Percentiles rank a stretch among this genome's conserved stretches.
These are phyloP conservation scores for Rhopalosiphum padi DNA, from an alignment of 1,140 invertebrate genomes.

Conservation along the genomic window DNA sequence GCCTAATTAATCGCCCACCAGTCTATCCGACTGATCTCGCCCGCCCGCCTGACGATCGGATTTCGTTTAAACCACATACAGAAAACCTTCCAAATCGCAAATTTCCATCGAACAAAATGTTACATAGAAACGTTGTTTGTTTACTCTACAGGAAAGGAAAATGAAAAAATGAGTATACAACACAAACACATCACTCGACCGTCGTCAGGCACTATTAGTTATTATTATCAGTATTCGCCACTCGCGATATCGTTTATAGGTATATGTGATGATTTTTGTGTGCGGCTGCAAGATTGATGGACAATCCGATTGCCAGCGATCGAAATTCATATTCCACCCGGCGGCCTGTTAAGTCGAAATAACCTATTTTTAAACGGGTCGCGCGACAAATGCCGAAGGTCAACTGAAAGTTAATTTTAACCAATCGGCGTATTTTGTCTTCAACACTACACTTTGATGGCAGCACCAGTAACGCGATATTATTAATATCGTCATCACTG, in stretches of 20 bases:
- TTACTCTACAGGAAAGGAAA: background rate
- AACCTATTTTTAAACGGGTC: constrained; percentile 53
- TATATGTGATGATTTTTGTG: too few relatives aligned
- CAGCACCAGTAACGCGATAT: background rate
- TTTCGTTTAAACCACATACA: background rate
- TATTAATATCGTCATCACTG: background rate
- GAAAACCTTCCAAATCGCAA: background rate
- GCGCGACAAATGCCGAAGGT: constrained; percentile 45
- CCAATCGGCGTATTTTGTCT: constrained; percentile 36
- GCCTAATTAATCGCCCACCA: background rate
- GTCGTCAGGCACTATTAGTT: background rate
- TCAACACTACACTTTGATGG: background rate
- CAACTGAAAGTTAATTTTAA: constrained; percentile 25
- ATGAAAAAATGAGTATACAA: background rate
- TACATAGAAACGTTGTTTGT: background rate
- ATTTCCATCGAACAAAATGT: background rate
- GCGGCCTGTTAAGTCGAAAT: background rate
- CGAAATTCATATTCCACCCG: constrained; percentile 1
- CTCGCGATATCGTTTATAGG: background rate
- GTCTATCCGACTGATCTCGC: background rate
- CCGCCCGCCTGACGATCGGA: background rate
- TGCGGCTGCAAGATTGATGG: background rate
- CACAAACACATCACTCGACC: background rate
- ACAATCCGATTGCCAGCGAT: constrained; percentile 7
- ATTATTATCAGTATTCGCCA: background rate